Evolutionary conservation across 2,888 invertebrate species (phyloP).

Genomic region (Folsomia manolachei): DNA sequence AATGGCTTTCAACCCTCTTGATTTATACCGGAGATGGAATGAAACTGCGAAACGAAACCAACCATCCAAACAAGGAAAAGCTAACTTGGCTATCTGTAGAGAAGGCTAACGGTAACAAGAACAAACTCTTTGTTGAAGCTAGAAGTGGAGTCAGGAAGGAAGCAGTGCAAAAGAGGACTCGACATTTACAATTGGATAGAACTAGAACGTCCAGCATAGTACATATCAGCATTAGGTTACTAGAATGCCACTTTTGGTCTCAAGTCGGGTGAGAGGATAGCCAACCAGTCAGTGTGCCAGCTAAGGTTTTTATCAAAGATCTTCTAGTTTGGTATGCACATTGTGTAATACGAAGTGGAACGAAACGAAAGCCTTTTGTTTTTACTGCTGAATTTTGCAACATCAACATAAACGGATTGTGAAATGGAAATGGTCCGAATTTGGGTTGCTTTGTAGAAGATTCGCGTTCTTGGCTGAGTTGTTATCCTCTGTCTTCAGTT

Average conservation of each 20-base stretch:
- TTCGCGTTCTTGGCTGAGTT: not conserved
- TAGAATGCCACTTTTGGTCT: too few species aligned
- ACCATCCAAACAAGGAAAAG: too few species aligned
- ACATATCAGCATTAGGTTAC: too few species aligned
- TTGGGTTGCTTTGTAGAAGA: not conserved
- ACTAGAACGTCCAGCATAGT: not conserved
- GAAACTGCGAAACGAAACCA: not conserved
- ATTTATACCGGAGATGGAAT: conserved; percentile 33
- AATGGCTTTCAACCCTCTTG: conserved; percentile 20
- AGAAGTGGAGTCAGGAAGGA: not conserved
- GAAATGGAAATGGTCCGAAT: not conserved
- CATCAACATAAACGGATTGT: conserved; percentile 2
- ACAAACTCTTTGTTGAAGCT: not conserved
- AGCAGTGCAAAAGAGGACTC: not conserved
- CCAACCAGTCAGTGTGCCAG: too few species aligned
- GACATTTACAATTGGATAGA: not conserved
- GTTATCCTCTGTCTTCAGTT: not conserved
- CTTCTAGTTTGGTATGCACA: not conserved
- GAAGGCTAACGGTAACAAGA: not conserved
- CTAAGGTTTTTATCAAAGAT: not conserved
- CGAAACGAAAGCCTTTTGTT: conserved; percentile 1
- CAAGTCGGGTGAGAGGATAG: too few species aligned
- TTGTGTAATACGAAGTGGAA: not conserved
- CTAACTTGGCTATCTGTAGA: too few species aligned
- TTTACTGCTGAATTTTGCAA: conserved; percentile 1